Conservation (phyloP, 2,113 vertebrate species). For the Gulo gulo region DNA sequence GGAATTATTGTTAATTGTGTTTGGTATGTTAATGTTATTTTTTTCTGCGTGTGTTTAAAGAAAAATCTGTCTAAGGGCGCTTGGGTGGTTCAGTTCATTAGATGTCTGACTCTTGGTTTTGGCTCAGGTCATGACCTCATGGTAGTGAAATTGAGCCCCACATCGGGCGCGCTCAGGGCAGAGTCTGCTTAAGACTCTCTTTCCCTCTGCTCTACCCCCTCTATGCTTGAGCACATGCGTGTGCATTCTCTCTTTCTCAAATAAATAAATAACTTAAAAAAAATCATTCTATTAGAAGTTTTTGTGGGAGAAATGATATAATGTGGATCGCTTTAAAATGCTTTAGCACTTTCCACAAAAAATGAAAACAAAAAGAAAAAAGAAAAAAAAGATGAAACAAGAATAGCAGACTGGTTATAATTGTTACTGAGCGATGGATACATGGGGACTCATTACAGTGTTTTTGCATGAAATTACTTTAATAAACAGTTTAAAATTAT, state of each 20-base stretch:
- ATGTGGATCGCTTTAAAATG: neutral
- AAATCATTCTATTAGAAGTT: neutral
- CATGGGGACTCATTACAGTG: neutral
- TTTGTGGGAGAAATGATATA: neutral
- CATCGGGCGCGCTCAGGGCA: fast-evolving
- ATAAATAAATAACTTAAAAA: neutral
- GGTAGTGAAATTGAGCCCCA: neutral
- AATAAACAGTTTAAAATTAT: neutral
- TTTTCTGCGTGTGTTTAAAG: neutral
- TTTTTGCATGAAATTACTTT: neutral
- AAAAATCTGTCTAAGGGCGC: neutral
- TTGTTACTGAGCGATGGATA: neutral
- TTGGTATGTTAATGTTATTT: neutral
- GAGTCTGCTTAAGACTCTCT: neutral
- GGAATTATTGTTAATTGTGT: neutral
- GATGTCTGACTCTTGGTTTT: neutral
- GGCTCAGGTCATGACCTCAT: neutral
- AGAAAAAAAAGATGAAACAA: neutral
- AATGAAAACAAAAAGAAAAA: neutral
- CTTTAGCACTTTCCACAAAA: neutral
- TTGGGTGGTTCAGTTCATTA: neutral
- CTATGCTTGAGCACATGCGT: neutral
- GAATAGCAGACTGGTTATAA: neutral
- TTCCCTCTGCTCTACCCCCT: neutral
- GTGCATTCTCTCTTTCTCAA: neutral